A percentile compares a stretch with the other conserved stretches of the same genome.
Evolutionary conservation across 1,140 invertebrate species (phyloP).

Genomic region (Zaprionus camerounensis): DNA sequence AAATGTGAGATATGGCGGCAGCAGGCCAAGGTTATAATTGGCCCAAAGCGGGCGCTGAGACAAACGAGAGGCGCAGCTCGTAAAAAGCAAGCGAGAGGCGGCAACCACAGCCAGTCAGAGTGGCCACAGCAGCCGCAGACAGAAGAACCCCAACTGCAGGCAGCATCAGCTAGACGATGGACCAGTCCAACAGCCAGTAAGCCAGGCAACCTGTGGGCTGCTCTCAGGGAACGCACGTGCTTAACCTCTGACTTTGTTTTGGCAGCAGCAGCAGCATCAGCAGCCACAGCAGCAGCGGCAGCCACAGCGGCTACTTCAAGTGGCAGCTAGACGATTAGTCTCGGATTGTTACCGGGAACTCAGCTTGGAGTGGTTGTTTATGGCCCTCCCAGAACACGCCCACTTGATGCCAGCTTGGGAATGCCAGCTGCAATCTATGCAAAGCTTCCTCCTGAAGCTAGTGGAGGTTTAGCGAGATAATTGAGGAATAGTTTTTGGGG

Average conservation of each 20-base stretch:
- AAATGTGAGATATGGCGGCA: constrained; percentile 81
- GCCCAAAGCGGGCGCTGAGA: constrained; percentile 75
- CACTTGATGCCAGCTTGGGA: constrained; percentile 55
- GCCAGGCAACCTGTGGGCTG: constrained; percentile 51
- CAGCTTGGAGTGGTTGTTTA: constrained; percentile 65
- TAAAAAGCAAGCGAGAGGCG: constrained; percentile 63
- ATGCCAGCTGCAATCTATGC: constrained; percentile 14
- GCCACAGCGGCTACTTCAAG: constrained; percentile 55
- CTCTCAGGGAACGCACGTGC: constrained; percentile 68
- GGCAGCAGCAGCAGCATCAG: constrained; percentile 45
- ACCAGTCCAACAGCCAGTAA: constrained; percentile 8
- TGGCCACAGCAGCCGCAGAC: neutral
- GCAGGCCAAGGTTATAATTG: constrained; percentile 83
- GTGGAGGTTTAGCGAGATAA: neutral
- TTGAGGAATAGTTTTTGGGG: neutral
- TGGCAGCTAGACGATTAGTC: constrained; percentile 73
- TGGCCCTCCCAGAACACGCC: constrained; percentile 67
- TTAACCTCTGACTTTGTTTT: constrained; percentile 81
- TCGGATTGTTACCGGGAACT: constrained; percentile 76
- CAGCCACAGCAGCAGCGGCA: constrained; percentile 21
- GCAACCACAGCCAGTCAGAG: constrained; percentile 36
- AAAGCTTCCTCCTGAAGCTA: constrained; percentile 5
- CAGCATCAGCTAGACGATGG: constrained; percentile 34
- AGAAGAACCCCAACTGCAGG: neutral
- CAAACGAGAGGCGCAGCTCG: constrained; percentile 73